Evolutionary conservation across 1,140 invertebrate genomes (phyloP).

Genomic region (Yoshiicerus persimilis): DNA sequence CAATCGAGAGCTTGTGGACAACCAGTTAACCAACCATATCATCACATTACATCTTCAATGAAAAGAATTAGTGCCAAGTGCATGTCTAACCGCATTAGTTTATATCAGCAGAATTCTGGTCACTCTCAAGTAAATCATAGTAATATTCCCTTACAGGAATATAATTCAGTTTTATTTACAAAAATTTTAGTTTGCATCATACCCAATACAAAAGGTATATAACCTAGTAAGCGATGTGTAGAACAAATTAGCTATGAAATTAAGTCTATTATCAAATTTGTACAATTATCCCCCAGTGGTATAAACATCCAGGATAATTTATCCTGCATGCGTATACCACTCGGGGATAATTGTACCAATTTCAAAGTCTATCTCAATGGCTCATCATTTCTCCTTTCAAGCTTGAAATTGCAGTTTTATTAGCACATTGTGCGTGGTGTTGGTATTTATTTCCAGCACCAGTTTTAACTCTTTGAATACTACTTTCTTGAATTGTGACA

Average conservation of each 20-base stretch:
- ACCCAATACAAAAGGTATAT: too few species aligned
- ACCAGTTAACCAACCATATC: background rate
- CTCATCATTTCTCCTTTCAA: background rate
- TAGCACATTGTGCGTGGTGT: background rate
- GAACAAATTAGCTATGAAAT: background rate
- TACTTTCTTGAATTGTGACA: background rate
- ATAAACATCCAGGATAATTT: too few species aligned
- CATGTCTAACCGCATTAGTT: background rate
- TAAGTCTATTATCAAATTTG: background rate
- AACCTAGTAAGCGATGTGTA: too few species aligned
- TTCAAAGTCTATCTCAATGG: constrained; percentile 6
- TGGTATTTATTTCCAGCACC: background rate
- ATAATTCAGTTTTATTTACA: too few species aligned
- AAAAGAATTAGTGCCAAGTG: background rate
- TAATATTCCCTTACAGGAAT: too few species aligned
- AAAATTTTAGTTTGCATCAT: too few species aligned
- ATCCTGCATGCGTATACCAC: background rate
- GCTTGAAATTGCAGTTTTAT: background rate
- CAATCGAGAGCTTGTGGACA: too few species aligned
- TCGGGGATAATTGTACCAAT: background rate
- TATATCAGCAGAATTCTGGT: background rate
- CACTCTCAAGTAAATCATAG: background rate
- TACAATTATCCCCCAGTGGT: too few species aligned
- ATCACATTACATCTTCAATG: background rate
- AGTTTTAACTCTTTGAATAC: background rate